Evolutionary conservation across 2,888 invertebrate genomes (phyloP), one percentile per base, ranked within the genome.

Genomic region (Cosmia trapezina): DNA sequence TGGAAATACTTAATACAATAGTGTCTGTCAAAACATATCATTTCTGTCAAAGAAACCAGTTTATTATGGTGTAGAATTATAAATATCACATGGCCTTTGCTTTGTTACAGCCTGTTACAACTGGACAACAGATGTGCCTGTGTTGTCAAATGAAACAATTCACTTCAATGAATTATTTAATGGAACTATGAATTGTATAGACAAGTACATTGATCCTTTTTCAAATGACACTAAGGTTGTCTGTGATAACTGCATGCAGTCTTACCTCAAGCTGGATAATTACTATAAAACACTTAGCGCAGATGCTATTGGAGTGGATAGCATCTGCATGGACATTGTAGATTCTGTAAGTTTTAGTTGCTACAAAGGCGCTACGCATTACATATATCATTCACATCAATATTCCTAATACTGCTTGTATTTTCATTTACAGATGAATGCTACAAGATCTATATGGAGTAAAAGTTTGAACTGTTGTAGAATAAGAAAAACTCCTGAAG

Each of bases 271-370:
- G 53, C 90, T 97, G 78, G 97, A 97, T 88, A 90, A 94, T 61
- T 97, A 95, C 87, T 97, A 97, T 88, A 95, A 96, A 86, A 93
- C 95, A 47, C 92, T 97, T 70, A 97, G 96, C 76, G 84, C 93
- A 83, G 96, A 96, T 88, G 91, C 95, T 70, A 96, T 97, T 87
- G 97, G 97, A 74, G 96, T 96, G 70, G 96, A 97, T 78, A 96
- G 95, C 77, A 94, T 97, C 74, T 97, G 97, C 86, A 97, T 97
- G 97, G 97, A 97, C 89, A 96, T 97, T 83, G 97, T 97, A 2
- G 97, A 97, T 92, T 93, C 97, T 82, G 97, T 97, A 93, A 95
- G 96, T 93, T 61, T 4, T 28, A 11, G 0, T 56, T 41, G 11
- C 69, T 28, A 70, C 3, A 63, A n/a, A 17, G n/a, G n/a, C 0